Evolutionary conservation across 2,888 invertebrate species (phyloP), one percentile per base, ranked within the genome.

Genomic region (Amblyjoppa fuscipennis): DNA sequence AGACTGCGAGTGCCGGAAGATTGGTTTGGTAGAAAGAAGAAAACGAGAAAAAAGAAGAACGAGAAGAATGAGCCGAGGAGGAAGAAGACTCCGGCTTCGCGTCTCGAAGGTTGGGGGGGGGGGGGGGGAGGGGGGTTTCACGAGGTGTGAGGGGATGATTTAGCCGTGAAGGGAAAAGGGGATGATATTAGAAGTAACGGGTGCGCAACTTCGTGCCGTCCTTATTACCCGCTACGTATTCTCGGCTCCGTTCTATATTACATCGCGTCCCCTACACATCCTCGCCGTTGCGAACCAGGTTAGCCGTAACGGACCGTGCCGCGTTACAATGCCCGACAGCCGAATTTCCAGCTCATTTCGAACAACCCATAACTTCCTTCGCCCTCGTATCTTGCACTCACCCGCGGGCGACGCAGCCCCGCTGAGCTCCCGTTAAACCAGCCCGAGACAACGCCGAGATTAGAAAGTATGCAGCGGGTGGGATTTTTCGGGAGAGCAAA

Each of bases 151-250:
- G 71, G 64, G 76, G 66, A 56, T 38, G 71, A 77, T 56, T 59
- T 69, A 77, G 53, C 76, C 68, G 56, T 25, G 69, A 59, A 69
- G 68, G 51, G 51, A 41, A 81, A 84, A 70, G 87, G 81, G 82
- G 75, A 88, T 88, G 88, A 90, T 92, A 91, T 90, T 90, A 91
- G 90, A 90, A 92, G 91, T 92, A 91, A 91, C 91, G 90, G 91
- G 87, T 89, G 91, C 88, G 89, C 88, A 89, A 88, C 88, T 51
- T 78, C 88, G 83, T 85, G 83, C 87, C 88, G 86, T 90, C 88
- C 90, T 91, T 92, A 92, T 92, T 92, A 91, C 89, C 77, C 81
- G 88, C 89, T 89, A 87, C 90, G 90, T 91, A 91, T 92, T 92
- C 89, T 80, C 82, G 73, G 85, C 86, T 81, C 83, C 73, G 87